Evolutionary conservation across 2,113 vertebrate genomes (phyloP).

Genomic region (Ciconia maguari): DNA sequence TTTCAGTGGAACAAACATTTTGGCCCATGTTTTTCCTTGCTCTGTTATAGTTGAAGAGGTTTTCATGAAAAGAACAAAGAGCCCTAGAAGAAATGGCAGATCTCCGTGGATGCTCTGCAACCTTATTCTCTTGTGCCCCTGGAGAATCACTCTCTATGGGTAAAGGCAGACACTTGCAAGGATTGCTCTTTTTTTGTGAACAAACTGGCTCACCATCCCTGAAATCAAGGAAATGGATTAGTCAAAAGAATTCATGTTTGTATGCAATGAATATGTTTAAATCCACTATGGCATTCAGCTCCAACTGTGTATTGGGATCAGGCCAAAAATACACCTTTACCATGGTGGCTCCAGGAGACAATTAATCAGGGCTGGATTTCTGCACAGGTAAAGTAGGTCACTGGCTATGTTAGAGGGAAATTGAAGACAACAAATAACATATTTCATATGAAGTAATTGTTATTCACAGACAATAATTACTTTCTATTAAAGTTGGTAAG

Average conservation of each 20-base stretch:
- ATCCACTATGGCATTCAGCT: not conserved
- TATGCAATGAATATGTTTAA: not conserved
- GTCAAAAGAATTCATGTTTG: not conserved
- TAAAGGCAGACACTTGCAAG: not conserved
- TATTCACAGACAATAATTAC: not conserved
- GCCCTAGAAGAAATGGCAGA: not conserved
- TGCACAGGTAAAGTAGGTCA: not conserved
- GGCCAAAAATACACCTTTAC: constrained; percentile 27
- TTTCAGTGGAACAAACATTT: not conserved
- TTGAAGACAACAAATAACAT: not conserved
- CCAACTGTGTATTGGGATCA: not conserved
- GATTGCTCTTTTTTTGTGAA: not conserved
- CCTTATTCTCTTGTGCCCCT: not conserved
- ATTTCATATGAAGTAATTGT: not conserved
- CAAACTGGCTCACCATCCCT: not conserved
- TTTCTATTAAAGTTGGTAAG: not conserved
- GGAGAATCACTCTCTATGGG: not conserved
- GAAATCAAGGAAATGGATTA: not conserved
- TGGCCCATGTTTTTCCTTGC: not conserved
- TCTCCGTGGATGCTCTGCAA: not conserved
- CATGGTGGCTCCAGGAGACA: not conserved
- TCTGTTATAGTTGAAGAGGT: not conserved
- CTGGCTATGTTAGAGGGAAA: not conserved
- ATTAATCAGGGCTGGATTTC: not conserved
- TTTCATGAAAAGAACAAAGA: not conserved